phyloP scores from a whole-genome alignment of 2,113 vertebrate species.

The Cebus imitator region DNA sequence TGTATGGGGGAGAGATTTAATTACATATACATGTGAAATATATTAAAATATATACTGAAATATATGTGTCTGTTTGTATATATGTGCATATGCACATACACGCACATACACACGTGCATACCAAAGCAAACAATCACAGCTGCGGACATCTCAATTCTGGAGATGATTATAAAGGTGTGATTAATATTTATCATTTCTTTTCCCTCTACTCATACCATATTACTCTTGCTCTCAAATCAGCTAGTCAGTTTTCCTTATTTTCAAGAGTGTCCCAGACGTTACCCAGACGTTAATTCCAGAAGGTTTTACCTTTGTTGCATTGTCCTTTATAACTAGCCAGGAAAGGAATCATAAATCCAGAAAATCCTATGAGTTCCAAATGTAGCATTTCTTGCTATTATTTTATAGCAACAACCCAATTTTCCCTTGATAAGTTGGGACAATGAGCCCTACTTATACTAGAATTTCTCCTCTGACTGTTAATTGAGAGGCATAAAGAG shows the following conservation, averaged over 20 bases:
- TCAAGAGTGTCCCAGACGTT: background rate
- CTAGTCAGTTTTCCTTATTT: background rate
- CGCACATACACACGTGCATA: background rate
- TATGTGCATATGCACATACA: background rate
- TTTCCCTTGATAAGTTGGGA: background rate
- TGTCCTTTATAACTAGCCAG: background rate
- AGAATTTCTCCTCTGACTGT: background rate
- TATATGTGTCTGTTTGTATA: background rate
- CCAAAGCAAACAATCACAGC: background rate
- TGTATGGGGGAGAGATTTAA: no score
- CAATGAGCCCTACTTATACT: background rate
- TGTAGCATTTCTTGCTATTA: background rate
- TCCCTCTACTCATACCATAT: background rate
- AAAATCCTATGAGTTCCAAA: background rate
- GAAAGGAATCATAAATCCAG: background rate
- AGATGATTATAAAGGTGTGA: background rate
- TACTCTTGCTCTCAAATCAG: background rate
- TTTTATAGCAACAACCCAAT: background rate
- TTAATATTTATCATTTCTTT: background rate
- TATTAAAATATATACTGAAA: background rate
- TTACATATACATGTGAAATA: background rate
- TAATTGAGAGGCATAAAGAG: background rate
- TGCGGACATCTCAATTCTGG: background rate
- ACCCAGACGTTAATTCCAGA: background rate
- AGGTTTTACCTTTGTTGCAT: background rate